Conservation (phyloP, 2,797 vertebrate genomes). For the Hydrocynus forskahlii region DNA sequence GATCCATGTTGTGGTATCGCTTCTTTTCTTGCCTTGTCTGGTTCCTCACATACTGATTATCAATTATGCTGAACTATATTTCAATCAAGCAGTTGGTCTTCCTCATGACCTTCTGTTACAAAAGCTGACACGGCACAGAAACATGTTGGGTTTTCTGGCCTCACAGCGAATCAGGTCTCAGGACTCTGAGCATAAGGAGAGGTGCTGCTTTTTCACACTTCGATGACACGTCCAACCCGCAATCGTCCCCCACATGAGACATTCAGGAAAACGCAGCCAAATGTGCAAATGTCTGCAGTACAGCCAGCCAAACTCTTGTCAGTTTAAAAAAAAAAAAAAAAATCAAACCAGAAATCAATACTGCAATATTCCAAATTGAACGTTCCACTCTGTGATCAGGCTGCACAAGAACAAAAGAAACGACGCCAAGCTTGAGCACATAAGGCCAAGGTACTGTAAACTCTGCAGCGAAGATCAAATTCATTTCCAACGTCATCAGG, state of each 20-base stretch:
- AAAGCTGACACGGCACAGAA: constrained; percentile 51
- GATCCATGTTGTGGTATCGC: background rate
- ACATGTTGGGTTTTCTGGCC: constrained; percentile 56
- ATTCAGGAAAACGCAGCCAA: constrained; percentile 51
- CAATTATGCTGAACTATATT: constrained; percentile 40
- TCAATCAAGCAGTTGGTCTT: constrained; percentile 48
- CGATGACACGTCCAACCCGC: constrained; percentile 54
- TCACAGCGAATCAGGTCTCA: constrained; percentile 61
- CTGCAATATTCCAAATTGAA: constrained; percentile 15
- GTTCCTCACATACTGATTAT: constrained; percentile 15
- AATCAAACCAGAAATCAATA: constrained; percentile 27
- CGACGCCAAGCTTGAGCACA: background rate
- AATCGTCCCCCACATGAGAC: constrained; percentile 72
- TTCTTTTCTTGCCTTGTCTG: background rate
- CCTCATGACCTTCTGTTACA: constrained; percentile 53
- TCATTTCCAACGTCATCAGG: constrained; percentile 5
- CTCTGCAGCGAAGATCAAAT: background rate
- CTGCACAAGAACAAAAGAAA: background rate
- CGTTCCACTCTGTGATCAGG: constrained; percentile 20
- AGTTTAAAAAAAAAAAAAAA: constrained; percentile 37
- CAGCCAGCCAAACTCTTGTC: constrained; percentile 41
- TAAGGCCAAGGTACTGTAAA: background rate
- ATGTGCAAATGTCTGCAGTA: constrained; percentile 12
- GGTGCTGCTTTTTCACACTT: constrained; percentile 69
- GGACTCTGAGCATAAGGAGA: constrained; percentile 76